phyloP scores from a whole-genome alignment of 1,140 invertebrate species.

The Solen grandis region DNA sequence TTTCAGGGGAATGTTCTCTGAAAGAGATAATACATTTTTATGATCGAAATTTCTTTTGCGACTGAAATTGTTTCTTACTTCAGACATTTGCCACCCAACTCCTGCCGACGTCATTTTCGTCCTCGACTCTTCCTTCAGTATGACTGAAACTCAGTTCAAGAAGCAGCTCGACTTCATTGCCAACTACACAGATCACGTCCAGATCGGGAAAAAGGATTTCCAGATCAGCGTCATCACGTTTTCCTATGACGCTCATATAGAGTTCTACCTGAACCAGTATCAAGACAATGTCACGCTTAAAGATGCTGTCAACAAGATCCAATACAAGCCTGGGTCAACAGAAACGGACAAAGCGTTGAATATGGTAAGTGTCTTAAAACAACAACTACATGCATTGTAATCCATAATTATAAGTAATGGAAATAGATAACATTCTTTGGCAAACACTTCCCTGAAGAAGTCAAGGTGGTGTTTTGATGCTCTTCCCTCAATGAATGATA shows the following conservation, averaged over 20 bases:
- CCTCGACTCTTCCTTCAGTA: conserved; percentile 34
- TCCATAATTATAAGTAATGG: no score
- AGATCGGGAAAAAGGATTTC: conserved; percentile 9
- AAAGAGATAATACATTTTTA: no score
- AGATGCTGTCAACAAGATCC: conserved; percentile 23
- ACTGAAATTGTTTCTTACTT: no score
- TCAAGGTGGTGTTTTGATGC: no score
- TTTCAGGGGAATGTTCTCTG: no score
- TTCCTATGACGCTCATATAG: conserved; percentile 26
- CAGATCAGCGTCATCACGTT: conserved; percentile 43
- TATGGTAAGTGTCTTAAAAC: no score
- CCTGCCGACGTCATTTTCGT: conserved; percentile 39
- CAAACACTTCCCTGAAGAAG: no score
- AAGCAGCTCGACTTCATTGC: conserved; percentile 41
- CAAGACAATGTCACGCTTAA: conserved; percentile 8
- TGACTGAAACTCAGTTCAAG: conserved; percentile 32
- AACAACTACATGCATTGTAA: no score
- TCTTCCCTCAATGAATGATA: no score
- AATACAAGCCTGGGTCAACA: conserved; percentile 23
- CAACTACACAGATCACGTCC: conserved; percentile 24
- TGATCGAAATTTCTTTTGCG: no score
- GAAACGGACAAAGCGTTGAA: conserved; percentile 33
- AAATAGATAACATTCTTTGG: no score
- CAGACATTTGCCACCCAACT: conserved; percentile 21
- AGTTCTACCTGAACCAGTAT: conserved; percentile 37